A percentile compares a stretch with the other conserved stretches of the same genome.
These are phyloP conservation scores for Corythaeola cristata DNA, from an alignment of 2,113 vertebrate genomes.

Conservation along the genomic window DNA sequence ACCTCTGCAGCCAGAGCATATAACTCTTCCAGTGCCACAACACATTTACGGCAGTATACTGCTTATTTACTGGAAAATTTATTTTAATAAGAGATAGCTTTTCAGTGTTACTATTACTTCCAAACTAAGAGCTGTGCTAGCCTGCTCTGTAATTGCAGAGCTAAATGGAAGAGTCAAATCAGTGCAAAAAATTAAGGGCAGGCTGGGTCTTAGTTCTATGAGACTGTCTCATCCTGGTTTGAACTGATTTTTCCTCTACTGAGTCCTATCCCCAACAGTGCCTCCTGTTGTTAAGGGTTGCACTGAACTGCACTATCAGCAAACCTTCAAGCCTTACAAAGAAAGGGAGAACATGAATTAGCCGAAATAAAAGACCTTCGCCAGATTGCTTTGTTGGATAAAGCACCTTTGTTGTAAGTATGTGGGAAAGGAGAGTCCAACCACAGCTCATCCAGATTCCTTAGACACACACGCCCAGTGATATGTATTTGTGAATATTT, in stretches of 20 bases:
- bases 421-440: constrained; percentile 62
- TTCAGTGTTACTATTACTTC: neutral
- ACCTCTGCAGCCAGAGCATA: neutral
- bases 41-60: too few relatives aligned
- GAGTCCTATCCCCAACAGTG: neutral
- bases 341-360: constrained; percentile 12
- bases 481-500: constrained; percentile 37
- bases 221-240: neutral
- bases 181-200: neutral
- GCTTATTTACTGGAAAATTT: neutral
- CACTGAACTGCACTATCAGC: neutral
- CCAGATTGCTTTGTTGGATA: constrained; percentile 54
- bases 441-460: constrained; percentile 67
- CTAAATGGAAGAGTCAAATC: neutral
- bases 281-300: neutral
- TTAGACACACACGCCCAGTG: constrained; percentile 57
- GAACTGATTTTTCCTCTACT: neutral
- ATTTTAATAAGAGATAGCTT: neutral
- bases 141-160: neutral
- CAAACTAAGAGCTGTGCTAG: neutral
- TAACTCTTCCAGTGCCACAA: neutral
- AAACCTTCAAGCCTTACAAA: neutral
- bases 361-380: constrained; percentile 55
- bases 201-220: neutral
- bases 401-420: constrained; percentile 66